phyloP scores from a whole-genome alignment of 2,888 invertebrate species.

The Rhopalosiphum nymphaeae region DNA sequence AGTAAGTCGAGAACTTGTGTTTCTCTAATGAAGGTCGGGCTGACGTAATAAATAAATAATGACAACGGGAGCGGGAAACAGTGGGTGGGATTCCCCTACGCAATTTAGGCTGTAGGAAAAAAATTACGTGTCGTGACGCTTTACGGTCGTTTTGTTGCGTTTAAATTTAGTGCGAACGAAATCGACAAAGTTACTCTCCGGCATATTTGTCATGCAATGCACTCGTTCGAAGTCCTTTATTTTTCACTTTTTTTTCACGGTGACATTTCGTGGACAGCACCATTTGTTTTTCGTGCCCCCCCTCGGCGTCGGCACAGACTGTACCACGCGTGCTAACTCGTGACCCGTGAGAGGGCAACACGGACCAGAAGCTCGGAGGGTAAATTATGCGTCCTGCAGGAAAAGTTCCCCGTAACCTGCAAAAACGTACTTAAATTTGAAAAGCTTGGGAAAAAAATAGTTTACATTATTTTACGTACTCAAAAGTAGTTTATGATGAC shows the following conservation, averaged over 20 bases:
- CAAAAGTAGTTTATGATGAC: slow-evolving; percentile 55
- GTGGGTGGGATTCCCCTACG: background rate
- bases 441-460: slow-evolving; percentile 46
- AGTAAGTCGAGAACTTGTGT: background rate
- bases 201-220: slow-evolving; percentile 48
- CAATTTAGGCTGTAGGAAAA: slow-evolving; percentile 34
- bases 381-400: slow-evolving; percentile 49
- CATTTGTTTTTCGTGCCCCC: slow-evolving; percentile 47
- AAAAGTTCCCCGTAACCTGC: slow-evolving; percentile 34
- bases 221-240: slow-evolving; percentile 46
- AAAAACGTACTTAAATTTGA: slow-evolving; percentile 38
- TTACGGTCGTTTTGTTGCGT: slow-evolving; percentile 56
- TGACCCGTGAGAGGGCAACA: slow-evolving; percentile 10
- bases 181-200: slow-evolving; percentile 59
- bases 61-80: background rate
- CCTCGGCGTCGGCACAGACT: too few species aligned
- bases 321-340: background rate
- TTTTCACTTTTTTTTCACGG: slow-evolving; percentile 39
- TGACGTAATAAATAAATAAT: slow-evolving; percentile 26
- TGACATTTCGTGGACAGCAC: slow-evolving; percentile 53
- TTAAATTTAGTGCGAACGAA: slow-evolving; percentile 46
- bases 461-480: slow-evolving; percentile 51
- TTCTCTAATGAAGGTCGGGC: background rate
- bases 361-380: slow-evolving; percentile 10
- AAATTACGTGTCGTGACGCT: slow-evolving; percentile 58